Percentiles rank a stretch among this genome's conserved stretches.
Conservation (phyloP, 1,140 invertebrate species). For the Physella acuta region DNA sequence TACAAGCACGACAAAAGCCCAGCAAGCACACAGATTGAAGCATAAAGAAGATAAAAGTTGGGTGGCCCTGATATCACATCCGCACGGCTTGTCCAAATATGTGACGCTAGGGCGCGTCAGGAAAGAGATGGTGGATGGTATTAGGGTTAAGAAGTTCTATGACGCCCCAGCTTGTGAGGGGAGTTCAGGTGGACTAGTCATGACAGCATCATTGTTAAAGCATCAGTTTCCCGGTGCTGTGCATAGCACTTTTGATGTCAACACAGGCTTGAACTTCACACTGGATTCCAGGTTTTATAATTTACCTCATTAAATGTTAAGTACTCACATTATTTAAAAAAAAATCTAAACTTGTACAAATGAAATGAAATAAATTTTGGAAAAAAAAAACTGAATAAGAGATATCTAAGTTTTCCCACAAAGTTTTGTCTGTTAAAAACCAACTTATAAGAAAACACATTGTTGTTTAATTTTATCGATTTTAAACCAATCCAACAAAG, state of each 20-base stretch:
- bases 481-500: too few species aligned
- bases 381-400: too few species aligned
- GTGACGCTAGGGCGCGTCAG: background rate
- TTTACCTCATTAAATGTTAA: too few species aligned
- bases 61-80: constrained; percentile 8
- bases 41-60: background rate
- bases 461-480: too few species aligned
- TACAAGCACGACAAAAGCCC: background rate
- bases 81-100: background rate
- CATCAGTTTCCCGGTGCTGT: constrained; percentile 11
- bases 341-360: too few species aligned
- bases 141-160: background rate
- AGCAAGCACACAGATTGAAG: background rate
- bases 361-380: too few species aligned
- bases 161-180: background rate
- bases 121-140: background rate
- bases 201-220: constrained; percentile 1
- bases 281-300: background rate
- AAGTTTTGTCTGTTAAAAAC: too few species aligned
- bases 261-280: background rate
- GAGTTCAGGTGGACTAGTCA: constrained; percentile 6
- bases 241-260: background rate
- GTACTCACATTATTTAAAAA: too few species aligned
- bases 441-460: too few species aligned
- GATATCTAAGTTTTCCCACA: too few species aligned